Evolutionary conservation across 2,113 vertebrate species (phyloP).

Genomic region (Prochilodus magdalenae): DNA sequence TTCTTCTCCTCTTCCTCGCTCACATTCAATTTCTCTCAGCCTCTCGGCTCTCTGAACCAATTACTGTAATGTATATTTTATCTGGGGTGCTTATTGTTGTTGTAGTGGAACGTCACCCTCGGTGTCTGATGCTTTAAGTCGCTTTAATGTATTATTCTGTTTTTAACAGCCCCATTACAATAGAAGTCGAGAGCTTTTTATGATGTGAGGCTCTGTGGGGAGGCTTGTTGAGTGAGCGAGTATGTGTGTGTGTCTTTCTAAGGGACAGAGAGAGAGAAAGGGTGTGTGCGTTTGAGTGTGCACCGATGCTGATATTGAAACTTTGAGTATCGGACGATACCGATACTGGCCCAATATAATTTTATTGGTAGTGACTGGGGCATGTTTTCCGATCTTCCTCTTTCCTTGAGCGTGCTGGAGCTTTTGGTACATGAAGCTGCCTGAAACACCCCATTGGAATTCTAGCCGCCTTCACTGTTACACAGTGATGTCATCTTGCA

Average conservation of each 20-base stretch:
- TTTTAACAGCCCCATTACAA: slow-evolving; percentile 67
- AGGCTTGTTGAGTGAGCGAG: slow-evolving; percentile 47
- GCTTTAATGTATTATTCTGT: slow-evolving; percentile 77
- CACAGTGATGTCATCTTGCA: too few relatives aligned
- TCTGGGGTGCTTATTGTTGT: slow-evolving; percentile 68
- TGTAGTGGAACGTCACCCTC: slow-evolving; percentile 62
- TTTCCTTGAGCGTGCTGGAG: too few relatives aligned
- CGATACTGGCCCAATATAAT: too few relatives aligned
- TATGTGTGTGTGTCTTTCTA: not conserved
- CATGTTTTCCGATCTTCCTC: too few relatives aligned
- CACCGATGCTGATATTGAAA: too few relatives aligned
- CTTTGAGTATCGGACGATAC: too few relatives aligned
- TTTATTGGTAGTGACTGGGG: too few relatives aligned
- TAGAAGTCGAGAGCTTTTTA: slow-evolving; percentile 49
- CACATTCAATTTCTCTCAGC: slow-evolving; percentile 34
- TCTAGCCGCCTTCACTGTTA: too few relatives aligned
- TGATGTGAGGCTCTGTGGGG: slow-evolving; percentile 65
- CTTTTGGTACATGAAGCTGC: too few relatives aligned
- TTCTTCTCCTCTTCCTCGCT: slow-evolving; percentile 1
- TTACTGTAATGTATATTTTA: slow-evolving; percentile 76
- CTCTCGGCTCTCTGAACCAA: slow-evolving; percentile 61
- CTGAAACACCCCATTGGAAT: too few relatives aligned
- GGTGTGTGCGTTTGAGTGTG: not conserved
- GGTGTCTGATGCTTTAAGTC: slow-evolving; percentile 62
- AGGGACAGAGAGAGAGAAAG: not conserved